Base-by-base conservation (phyloP, 2,888 invertebrate genomes). In the Ceramica pisi region DNA sequence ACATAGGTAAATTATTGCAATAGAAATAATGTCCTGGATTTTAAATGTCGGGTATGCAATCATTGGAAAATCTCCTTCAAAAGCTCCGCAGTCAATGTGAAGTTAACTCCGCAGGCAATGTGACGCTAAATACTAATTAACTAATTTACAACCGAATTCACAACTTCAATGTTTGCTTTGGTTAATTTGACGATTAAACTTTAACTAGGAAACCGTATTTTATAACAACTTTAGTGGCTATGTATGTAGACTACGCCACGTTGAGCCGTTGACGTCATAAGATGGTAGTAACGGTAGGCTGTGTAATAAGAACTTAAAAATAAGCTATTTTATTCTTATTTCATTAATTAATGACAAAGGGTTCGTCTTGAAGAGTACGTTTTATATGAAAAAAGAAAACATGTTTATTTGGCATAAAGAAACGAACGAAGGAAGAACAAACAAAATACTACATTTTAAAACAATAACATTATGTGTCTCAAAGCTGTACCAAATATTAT, bases 181-280 rank as follows among this genome's bases (percentile, higher is more conserved):
- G 66, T 56, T 80, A 70, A 69, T 73, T 73, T 53, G 9, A 71
- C 62, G 55, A 74, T 83, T 74, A 65, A 67, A 69, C 38, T 62
- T 69, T 67, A 67, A 70, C 46, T 68, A 51, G 65, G 26, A 50
- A 72, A 66, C 59, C 55, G 65, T 78, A 69, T 73, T 75, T 75
- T 77, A 80, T 41, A 26, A 68, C 44, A 51, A 71, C 9, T 60
- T 31, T n/a, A 38, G 7, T 51, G n/a, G 3, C 31, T 53, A 68
- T 41, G 56, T 63, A 60, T 70, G 12, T 72, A 83, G 70, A 59
- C 67, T 82, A 75, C 64, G 67, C 62, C 62, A 48, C 41, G 46
- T 55, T 31, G 59, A 57, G 1, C 12, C 12, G 38, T 31, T 51
- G 62, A 48, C 65, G 53, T 62, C 56, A 68, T 65, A n/a, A 80